Percentiles rank a stretch among this genome's conserved stretches.
phyloP scores from a whole-genome alignment of 2,888 invertebrate species.

The Sarcophaga rosellei region DNA sequence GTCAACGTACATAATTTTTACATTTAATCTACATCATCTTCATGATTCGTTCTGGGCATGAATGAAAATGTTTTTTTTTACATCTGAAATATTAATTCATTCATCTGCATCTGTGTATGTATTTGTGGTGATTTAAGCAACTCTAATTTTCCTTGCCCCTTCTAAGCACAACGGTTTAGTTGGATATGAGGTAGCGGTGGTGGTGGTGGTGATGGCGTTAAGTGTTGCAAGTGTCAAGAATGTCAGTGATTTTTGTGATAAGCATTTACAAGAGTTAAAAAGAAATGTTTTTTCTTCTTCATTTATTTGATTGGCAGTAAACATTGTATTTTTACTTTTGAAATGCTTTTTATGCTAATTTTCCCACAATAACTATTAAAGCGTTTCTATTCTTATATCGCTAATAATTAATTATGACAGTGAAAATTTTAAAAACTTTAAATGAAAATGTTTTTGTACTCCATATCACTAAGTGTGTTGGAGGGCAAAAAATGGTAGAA shows the following conservation, averaged over 20 bases:
- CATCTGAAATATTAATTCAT: constrained; percentile 46
- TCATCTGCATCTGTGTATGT: neutral
- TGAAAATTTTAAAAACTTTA: neutral
- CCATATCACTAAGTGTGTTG: no score
- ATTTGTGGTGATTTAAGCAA: constrained; percentile 20
- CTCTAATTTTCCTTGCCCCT: neutral
- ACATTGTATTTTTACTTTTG: constrained; percentile 73
- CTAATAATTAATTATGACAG: neutral
- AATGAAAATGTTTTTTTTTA: constrained; percentile 48
- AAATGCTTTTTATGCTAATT: constrained; percentile 75
- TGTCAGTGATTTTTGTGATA: constrained; percentile 69
- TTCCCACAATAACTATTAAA: neutral
- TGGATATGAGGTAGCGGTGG: neutral
- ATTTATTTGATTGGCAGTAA: constrained; percentile 76
- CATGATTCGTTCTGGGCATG: constrained; percentile 43
- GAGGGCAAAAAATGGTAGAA: no score
- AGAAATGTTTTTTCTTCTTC: constrained; percentile 50
- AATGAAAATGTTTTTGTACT: no score
- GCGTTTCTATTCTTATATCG: neutral
- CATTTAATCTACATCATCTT: constrained; percentile 51
- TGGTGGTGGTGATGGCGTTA: neutral
- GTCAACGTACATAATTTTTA: constrained; percentile 44
- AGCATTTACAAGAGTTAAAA: constrained; percentile 65
- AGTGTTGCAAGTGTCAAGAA: constrained; percentile 68
- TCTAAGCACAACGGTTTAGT: neutral